Evolutionary conservation across 2,113 vertebrate species (phyloP), one percentile per base, ranked within the genome.

Genomic region (Sinosuthora webbiana): DNA sequence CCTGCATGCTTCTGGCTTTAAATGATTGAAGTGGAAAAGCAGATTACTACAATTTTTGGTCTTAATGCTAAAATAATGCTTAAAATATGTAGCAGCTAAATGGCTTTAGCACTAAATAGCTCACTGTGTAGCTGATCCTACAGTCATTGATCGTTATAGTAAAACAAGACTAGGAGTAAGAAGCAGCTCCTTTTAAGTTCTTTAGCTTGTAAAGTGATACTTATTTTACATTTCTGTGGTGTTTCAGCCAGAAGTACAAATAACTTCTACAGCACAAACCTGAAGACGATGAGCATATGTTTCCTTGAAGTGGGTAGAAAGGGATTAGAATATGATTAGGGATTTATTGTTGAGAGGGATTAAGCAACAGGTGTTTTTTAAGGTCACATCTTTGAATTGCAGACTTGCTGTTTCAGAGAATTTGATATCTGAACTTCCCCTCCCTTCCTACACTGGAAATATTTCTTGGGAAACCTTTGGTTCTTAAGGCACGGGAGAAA

Each of bases 281-380:
- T 92, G 60, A 2, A 10, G 83, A 75, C 47, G 17, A 62, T 1
- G 4, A 93, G 62, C 89, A 87, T 77, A 80, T 87, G 88, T 86
- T 92, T 96, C 80, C 87, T 73, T 89, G 39, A 68, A 79, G 85
- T 56, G 55, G 69, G 78, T 93, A 94, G 71, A 82, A 89, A 44
- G 22, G 80, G 87, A 95, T 93, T 96, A 95, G 84, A 83, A 87
- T 97, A 95, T 94, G 87, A 95, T 96, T 95, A 96, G 42, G 91
- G 89, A 83, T 92, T 95, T 88, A 83, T 87, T 92, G 81, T 93
- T 84, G 76, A 94, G 78, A 79, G 45, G 95, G 91, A 93, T 86
- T 96, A 91, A 85, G 84, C 67, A 90, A 79, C 91, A 94, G 83
- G 65, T 94, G 90, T 76, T 94, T 78, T 90, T 96, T 89, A 91